Base-by-base conservation (phyloP, 1,140 invertebrate genomes). In the Brachionus angularis region DNA sequence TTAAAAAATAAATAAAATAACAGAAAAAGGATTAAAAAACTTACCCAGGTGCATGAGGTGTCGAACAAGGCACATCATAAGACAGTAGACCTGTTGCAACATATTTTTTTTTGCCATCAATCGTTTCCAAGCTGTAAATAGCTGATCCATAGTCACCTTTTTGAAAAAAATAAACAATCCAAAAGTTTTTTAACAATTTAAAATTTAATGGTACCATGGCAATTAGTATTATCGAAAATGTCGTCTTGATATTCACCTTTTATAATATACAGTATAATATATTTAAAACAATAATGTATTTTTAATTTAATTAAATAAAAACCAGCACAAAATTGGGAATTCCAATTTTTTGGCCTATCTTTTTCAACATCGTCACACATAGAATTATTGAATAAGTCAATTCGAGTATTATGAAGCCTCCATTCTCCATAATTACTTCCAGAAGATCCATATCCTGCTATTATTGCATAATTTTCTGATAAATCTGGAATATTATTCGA, bases 261-360 rank as follows among this genome's bases (percentile, higher is more conserved):
- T n/a, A n/a, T n/a, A n/a, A n/a, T n/a, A n/a, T n/a, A n/a, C n/a
- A n/a, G n/a, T n/a, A n/a, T n/a, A n/a, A n/a, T n/a, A n/a, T n/a
- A n/a, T n/a, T n/a, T n/a, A n/a, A n/a, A n/a, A n/a, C n/a, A n/a
- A n/a, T n/a, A n/a, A n/a, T n/a, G n/a, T n/a, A n/a, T n/a, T n/a
- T n/a, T n/a, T n/a, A n/a, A n/a, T n/a, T n/a, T n/a, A 16, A 42
- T 42, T 16, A 42, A 42, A 42, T 42, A 42, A 42, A 42, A 16
- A 42, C 58, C 58, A 14, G 58, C 58, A 64, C 58, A 64, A 47
- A 64, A 64, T 47, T 64, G 58, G 5, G 27, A 14, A 8, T 44
- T 42, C 58, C 58, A 64, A 18, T 64, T 47, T 64, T 47, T 42
- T 5, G n/a, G 14, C 34, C 21, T 64, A 39, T 64, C 58, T 14